These are phyloP conservation scores for Emys orbicularis DNA, from an alignment of 2,797 vertebrate genomes.

Conservation along the genomic window DNA sequence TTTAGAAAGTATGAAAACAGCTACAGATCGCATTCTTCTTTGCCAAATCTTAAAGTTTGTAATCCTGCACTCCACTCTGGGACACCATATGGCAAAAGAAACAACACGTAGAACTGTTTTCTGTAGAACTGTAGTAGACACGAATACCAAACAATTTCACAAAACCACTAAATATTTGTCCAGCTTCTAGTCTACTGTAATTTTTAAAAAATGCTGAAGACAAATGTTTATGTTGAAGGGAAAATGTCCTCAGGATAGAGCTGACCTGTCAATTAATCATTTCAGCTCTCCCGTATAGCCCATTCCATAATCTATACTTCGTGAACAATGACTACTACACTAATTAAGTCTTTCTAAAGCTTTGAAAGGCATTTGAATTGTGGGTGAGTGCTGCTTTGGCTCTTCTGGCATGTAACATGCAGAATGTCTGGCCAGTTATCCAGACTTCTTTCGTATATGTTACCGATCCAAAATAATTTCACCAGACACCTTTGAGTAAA, in stretches of 20 bases:
- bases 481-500: conserved; percentile 80
- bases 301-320: conserved; percentile 41
- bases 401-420: conserved; percentile 68
- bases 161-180: conserved; percentile 85
- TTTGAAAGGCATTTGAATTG: conserved; percentile 50
- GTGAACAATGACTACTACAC: conserved; percentile 56
- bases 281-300: conserved; percentile 47
- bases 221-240: conserved; percentile 77
- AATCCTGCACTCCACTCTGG: conserved; percentile 56
- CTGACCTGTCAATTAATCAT: conserved; percentile 74
- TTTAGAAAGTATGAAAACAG: conserved; percentile 52
- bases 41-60: conserved; percentile 68
- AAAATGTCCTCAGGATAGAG: conserved; percentile 58
- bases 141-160: conserved; percentile 79
- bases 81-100: conserved; percentile 75
- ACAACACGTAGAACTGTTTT: conserved; percentile 74
- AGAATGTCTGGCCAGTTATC: conserved; percentile 73
- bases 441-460: conserved; percentile 78
- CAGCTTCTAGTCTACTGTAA: conserved; percentile 78
- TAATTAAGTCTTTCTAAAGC: conserved; percentile 67
- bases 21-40: conserved; percentile 70
- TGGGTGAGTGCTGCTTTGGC: conserved; percentile 47
- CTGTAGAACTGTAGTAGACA: conserved; percentile 78
- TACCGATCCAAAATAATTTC: conserved; percentile 81
- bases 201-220: conserved; percentile 77